Evolutionary conservation across 2,888 invertebrate species (phyloP).

Genomic region (Drosophila anceps): DNA sequence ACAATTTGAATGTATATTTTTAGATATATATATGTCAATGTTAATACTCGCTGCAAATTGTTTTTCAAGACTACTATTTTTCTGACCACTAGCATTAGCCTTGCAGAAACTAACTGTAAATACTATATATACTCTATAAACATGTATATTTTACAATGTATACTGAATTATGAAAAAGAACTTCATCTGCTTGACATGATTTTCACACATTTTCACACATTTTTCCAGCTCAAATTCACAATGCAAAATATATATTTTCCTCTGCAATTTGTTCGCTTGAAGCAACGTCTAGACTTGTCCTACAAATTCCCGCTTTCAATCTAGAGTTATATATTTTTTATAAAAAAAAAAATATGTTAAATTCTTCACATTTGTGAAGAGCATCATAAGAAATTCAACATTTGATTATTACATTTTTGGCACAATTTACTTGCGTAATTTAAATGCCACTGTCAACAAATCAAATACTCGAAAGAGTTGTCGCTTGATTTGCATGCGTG

Average conservation of each 20-base stretch:
- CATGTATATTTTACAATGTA: too few relatives aligned
- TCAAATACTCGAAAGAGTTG: conserved; percentile 13
- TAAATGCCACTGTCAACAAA: conserved; percentile 5
- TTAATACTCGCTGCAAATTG: too few relatives aligned
- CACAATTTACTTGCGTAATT: not conserved
- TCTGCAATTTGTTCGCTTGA: not conserved
- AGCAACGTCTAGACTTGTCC: not conserved
- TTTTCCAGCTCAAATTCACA: not conserved
- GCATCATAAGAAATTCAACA: not conserved
- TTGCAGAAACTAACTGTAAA: too few relatives aligned
- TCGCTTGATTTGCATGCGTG: conserved; percentile 28
- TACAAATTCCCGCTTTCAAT: not conserved
- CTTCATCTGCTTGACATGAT: too few relatives aligned
- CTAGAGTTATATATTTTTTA: not conserved
- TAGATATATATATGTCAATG: too few relatives aligned
- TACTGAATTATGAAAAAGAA: not conserved
- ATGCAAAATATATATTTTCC: not conserved
- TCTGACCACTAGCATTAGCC: too few relatives aligned
- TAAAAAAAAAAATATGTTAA: not conserved
- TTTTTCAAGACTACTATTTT: too few relatives aligned
- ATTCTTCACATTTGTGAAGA: not conserved
- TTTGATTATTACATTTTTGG: not conserved
- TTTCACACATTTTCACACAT: not conserved
- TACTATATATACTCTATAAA: too few relatives aligned
- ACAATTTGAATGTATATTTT: too few relatives aligned